These are phyloP conservation scores for Halocynthia aurantium DNA, from an alignment of 23 tunicate genomes.

Conservation along the genomic window DNA sequence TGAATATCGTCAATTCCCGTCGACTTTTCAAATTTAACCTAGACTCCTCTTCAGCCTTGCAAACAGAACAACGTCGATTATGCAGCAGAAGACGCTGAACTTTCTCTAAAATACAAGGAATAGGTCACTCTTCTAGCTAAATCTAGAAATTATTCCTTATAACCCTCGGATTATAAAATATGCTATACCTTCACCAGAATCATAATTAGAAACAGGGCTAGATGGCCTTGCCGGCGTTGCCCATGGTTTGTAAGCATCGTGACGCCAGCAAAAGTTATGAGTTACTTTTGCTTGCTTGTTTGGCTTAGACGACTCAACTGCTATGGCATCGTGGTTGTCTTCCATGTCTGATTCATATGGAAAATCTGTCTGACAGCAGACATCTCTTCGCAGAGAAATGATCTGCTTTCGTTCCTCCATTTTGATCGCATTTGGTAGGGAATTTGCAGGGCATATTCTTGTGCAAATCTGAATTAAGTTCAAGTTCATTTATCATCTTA, in stretches of 20 bases:
- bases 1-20: conserved; percentile 20
- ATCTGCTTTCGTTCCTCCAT: too few relatives aligned
- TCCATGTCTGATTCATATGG: conserved; percentile 23
- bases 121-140: not conserved
- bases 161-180: not conserved
- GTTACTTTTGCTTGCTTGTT: too few relatives aligned
- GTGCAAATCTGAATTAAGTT: too few relatives aligned
- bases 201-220: conserved; percentile 9
- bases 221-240: conserved; percentile 46
- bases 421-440: too few relatives aligned
- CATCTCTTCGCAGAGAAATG: conserved; percentile 6
- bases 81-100: conserved; percentile 11
- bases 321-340: not conserved
- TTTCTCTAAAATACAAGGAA: conserved; percentile 6
- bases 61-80: conserved; percentile 39
- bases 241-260: conserved; percentile 30
- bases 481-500: too few relatives aligned
- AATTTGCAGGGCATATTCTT: too few relatives aligned
- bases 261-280: conserved; percentile 59
- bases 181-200: not conserved
- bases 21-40: conserved; percentile 39
- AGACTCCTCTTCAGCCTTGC: conserved; percentile 24
- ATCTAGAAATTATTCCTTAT: not conserved
- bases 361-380: conserved; percentile 58
- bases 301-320: not conserved